Base-by-base conservation (phyloP, 2,797 vertebrate genomes). In the Crenuchus spilurus region DNA sequence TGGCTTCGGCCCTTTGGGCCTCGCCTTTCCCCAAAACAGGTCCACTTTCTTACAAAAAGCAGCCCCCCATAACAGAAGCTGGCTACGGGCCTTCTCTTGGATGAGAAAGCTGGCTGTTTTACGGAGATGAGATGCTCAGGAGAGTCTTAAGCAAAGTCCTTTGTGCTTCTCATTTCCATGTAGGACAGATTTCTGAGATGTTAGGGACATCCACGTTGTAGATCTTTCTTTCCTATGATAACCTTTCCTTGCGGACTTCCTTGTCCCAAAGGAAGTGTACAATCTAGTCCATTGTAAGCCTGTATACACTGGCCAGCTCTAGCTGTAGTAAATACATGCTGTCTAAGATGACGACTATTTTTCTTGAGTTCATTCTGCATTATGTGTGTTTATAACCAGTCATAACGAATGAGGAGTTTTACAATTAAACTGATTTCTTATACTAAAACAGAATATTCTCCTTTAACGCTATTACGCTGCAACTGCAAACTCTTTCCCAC, bases 401-500 rank as follows among this genome's bases (percentile, higher is more conserved):
- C 26, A 20, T 6, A 22, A 44, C 33, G 0, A 11, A 44, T 44
- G 0, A 11, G 3, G 2, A 8, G 3, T 8, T n/a, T 54, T 14
- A 13, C 51, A 30, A 28, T 24, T 13, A 18, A 24, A 10, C 30
- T 2, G 24, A 13, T 26, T 54, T 4, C 31, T 57, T 44, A 14
- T 13, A 6, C 55, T 26, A 33, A 41, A 18, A 33, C 46, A 24
- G 28, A 69, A 39, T 1, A n/a, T 18, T 72, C 69, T 33, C n/a
- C 9, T 68, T 68, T 20, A 30, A 22, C 6, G 1, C 22, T n/a
- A 55, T 22, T 39, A 37, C 46, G 39, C 65, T 73, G 30, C 33
- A 39, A 42, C 30, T 41, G 44, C 35, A 44, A 61, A 62, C 55
- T 46, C 28, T 61, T 61, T 67, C 69, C 52, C 18, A 22, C 30